These are phyloP conservation scores for Cassiopea xamachana DNA, from an alignment of 30 jellyfish, hydroid and myxozoan genomes.

Conservation along the genomic window DNA sequence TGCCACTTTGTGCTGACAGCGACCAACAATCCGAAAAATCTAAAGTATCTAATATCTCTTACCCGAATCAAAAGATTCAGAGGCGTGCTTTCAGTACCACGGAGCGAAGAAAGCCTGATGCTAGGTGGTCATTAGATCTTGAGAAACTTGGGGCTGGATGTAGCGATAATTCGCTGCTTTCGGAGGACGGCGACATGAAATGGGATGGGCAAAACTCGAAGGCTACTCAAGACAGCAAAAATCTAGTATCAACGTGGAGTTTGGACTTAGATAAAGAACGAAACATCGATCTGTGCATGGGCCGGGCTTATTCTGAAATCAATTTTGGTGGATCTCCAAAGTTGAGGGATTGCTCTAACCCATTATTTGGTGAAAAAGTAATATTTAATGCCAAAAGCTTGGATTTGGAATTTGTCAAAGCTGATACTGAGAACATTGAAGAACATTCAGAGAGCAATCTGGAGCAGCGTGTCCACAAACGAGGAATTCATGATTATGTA, in stretches of 20 bases:
- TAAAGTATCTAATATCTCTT: constrained; percentile 13
- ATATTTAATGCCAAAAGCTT: constrained; percentile 67
- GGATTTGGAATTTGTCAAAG: constrained; percentile 58
- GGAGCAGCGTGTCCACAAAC: constrained; percentile 12
- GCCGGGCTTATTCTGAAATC: constrained; percentile 60
- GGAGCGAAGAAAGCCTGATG: constrained; percentile 57
- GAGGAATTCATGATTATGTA: constrained; percentile 60
- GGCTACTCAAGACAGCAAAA: neutral
- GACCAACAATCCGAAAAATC: constrained; percentile 32
- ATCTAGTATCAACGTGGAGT: constrained; percentile 64
- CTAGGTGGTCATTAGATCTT: constrained; percentile 74
- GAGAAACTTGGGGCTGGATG: constrained; percentile 65
- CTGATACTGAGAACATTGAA: neutral
- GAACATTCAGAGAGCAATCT: constrained; percentile 20
- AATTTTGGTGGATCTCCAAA: constrained; percentile 61
- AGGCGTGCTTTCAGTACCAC: constrained; percentile 49
- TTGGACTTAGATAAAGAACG: constrained; percentile 40
- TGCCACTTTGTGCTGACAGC: constrained; percentile 27
- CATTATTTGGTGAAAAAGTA: constrained; percentile 26
- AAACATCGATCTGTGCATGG: constrained; percentile 17
- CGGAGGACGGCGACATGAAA: constrained; percentile 35
- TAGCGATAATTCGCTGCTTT: constrained; percentile 16
- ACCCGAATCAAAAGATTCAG: constrained; percentile 22
- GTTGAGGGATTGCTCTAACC: constrained; percentile 7
- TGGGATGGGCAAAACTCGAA: constrained; percentile 59